Conservation (phyloP, 2,888 invertebrate genomes). For the Dichetophora obliterata region DNA sequence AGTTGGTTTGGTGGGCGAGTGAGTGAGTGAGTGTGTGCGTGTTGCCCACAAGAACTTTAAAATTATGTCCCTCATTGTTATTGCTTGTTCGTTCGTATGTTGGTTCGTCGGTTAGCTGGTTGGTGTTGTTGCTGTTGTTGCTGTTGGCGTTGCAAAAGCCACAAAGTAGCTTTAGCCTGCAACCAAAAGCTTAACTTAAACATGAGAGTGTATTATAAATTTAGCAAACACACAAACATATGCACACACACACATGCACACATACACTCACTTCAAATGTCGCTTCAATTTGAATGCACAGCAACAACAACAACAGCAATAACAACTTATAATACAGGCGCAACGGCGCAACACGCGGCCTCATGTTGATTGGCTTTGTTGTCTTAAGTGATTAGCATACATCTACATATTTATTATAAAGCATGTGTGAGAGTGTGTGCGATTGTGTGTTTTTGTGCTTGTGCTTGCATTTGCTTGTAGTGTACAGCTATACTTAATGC, state of each 20-base stretch:
- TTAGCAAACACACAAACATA: constrained; percentile 26
- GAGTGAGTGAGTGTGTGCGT: constrained; percentile 22
- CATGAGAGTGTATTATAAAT: constrained; percentile 37
- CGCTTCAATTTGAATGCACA: background rate
- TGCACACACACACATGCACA: constrained; percentile 29
- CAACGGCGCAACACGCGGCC: constrained; percentile 19
- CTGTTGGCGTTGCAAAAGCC: constrained; percentile 57
- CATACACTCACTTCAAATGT: background rate
- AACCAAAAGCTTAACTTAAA: constrained; percentile 38
- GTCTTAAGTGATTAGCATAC: constrained; percentile 55
- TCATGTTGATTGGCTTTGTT: constrained; percentile 56
- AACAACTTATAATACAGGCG: constrained; percentile 2
- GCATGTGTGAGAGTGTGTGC: background rate
- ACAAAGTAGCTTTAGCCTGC: constrained; percentile 62
- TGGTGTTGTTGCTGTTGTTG: constrained; percentile 46
- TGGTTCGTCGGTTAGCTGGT: constrained; percentile 12
- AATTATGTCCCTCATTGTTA: constrained; percentile 32
- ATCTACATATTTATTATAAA: background rate
- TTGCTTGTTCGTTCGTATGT: constrained; percentile 37
- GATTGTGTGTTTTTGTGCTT: background rate
- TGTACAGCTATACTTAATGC: background rate
- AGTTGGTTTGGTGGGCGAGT: no score
- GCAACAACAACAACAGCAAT: background rate
- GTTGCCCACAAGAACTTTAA: constrained; percentile 40
- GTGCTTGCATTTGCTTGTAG: background rate